Percentiles rank a stretch among this genome's conserved stretches.
Evolutionary conservation across 2,113 vertebrate genomes (phyloP).

Genomic region (Sinocyclocheilus anophthalmus): DNA sequence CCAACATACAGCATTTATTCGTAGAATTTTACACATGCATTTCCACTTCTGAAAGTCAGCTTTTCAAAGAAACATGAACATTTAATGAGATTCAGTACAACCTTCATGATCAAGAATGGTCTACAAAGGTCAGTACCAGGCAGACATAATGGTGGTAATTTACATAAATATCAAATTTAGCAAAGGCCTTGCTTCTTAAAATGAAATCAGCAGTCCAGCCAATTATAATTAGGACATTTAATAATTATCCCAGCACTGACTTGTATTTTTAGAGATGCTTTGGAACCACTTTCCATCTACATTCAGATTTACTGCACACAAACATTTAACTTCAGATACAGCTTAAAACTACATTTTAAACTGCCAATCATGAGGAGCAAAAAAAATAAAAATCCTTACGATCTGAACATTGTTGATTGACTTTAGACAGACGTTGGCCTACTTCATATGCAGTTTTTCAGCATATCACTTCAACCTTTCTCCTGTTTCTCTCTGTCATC

Average conservation of each 20-base stretch:
- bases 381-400: neutral
- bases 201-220: neutral
- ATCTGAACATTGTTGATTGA: neutral
- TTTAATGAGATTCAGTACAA: conserved; percentile 5
- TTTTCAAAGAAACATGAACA: neutral
- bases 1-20: conserved; percentile 24
- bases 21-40: conserved; percentile 24
- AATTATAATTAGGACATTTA: neutral
- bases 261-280: neutral
- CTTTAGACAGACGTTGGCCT: conserved; percentile 10
- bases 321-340: neutral
- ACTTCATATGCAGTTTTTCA: conserved; percentile 19
- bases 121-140: neutral
- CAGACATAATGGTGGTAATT: conserved; percentile 26
- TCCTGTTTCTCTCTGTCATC: neutral
- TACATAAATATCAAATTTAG: conserved; percentile 39
- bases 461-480: neutral
- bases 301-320: neutral
- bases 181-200: conserved; percentile 6
- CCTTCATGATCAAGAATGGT: conserved; percentile 31
- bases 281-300: neutral
- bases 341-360: neutral
- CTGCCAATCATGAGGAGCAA: conserved; percentile 22
- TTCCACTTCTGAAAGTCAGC: neutral
- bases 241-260: neutral